Conservation (phyloP, 2,113 vertebrate genomes). For the Silurus glanis region DNA sequence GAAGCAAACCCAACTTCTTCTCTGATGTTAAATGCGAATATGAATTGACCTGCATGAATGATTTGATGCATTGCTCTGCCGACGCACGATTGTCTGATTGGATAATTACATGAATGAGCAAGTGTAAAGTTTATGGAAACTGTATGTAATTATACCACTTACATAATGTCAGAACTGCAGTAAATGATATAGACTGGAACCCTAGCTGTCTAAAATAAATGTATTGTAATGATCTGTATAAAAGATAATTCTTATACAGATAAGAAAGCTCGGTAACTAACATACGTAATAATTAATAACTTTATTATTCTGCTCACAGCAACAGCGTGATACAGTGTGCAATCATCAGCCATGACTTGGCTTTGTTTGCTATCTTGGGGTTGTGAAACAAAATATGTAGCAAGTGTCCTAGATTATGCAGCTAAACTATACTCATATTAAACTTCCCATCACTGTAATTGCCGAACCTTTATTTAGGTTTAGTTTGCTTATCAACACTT, state of each 20-base stretch:
- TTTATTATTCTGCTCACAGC: not conserved
- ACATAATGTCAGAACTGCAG: not conserved
- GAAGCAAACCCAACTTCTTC: not conserved
- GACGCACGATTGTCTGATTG: not conserved
- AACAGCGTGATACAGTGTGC: slow-evolving; percentile 17
- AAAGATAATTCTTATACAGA: not conserved
- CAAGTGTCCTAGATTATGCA: not conserved
- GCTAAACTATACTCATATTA: not conserved
- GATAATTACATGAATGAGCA: not conserved
- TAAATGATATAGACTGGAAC: slow-evolving; percentile 40
- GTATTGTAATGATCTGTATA: slow-evolving; percentile 4
- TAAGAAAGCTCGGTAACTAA: not conserved
- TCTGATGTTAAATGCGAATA: not conserved
- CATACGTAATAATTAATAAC: slow-evolving; percentile 1
- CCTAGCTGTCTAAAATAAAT: not conserved
- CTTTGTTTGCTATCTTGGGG: slow-evolving; percentile 28
- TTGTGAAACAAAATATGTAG: slow-evolving; percentile 20
- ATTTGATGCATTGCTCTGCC: not conserved
- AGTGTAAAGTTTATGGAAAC: not conserved
- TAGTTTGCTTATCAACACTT: not conserved
- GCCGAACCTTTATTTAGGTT: not conserved
- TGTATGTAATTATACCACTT: not conserved
- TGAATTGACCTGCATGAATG: not conserved
- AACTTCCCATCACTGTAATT: not conserved
- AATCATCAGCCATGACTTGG: slow-evolving; percentile 7